These are phyloP conservation scores for Beroe forskalii DNA, from an alignment of 37 sponge, comb jelly and placozoan genomes.

Conservation along the genomic window DNA sequence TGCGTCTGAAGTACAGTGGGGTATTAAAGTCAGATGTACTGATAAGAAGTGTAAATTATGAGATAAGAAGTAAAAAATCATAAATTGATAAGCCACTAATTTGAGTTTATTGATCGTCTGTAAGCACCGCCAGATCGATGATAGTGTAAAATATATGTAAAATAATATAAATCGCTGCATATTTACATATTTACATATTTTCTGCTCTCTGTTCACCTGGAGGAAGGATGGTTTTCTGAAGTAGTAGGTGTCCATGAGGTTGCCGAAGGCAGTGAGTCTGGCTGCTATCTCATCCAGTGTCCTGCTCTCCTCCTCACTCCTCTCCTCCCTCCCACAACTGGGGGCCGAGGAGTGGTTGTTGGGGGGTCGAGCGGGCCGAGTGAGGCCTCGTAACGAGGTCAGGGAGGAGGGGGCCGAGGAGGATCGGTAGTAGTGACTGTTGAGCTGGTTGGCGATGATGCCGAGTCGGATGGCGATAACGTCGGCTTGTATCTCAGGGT, in stretches of 20 bases:
- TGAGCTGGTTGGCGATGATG: conserved; percentile 16
- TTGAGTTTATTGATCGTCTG: no score
- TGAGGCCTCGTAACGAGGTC: neutral
- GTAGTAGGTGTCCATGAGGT: neutral
- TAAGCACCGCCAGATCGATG: no score
- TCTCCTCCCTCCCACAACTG: neutral
- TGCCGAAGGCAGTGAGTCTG: neutral
- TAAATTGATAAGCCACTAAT: no score
- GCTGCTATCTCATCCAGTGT: neutral
- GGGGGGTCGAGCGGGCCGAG: no score
- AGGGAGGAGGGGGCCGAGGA: neutral
- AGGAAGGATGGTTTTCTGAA: conserved; percentile 15
- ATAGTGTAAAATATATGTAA: no score
- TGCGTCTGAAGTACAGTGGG: neutral
- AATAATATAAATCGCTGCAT: no score
- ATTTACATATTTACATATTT: no score
- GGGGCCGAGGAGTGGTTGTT: neutral
- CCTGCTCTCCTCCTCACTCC: neutral
- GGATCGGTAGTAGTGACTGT: neutral
- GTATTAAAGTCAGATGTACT: no score
- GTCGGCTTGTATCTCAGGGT: conserved; percentile 49
- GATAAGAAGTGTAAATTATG: no score
- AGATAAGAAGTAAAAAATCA: no score
- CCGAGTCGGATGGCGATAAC: neutral
- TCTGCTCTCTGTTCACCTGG: no score